Percentiles rank a stretch among this genome's conserved stretches.
These are phyloP conservation scores for Muschampia plurimacula DNA, from an alignment of 2,888 invertebrate genomes.

Conservation along the genomic window DNA sequence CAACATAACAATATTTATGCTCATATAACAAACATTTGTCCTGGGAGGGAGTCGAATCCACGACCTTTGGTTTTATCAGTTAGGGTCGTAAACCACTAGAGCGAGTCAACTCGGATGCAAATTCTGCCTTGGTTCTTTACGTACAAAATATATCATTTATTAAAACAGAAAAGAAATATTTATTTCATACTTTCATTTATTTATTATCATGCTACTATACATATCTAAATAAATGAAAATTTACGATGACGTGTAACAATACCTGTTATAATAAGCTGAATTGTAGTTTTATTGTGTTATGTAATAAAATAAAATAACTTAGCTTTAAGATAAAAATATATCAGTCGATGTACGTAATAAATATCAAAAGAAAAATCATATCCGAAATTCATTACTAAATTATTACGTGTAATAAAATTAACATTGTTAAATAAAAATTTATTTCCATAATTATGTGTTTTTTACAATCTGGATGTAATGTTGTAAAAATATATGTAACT, in stretches of 20 bases:
- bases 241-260: not conserved
- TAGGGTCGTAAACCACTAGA: too few relatives aligned
- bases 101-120: too few relatives aligned
- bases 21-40: too few relatives aligned
- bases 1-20: too few relatives aligned
- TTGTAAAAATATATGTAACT: conserved; percentile 2
- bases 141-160: too few relatives aligned
- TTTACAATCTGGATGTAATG: conserved; percentile 13
- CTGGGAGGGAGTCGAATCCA: too few relatives aligned
- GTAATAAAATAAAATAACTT: not conserved
- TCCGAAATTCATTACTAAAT: not conserved
- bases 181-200: too few relatives aligned
- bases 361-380: conserved; percentile 33
- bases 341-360: conserved; percentile 9
- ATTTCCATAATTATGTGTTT: not conserved
- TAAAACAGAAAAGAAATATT: too few relatives aligned
- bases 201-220: too few relatives aligned
- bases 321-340: not conserved
- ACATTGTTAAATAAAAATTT: not conserved
- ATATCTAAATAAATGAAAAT: not conserved
- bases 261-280: not conserved
- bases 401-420: not conserved
- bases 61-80: too few relatives aligned
- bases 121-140: too few relatives aligned
- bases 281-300: not conserved